Conservation (phyloP, 2,797 vertebrate species). For the Pogoniulus pusillus region DNA sequence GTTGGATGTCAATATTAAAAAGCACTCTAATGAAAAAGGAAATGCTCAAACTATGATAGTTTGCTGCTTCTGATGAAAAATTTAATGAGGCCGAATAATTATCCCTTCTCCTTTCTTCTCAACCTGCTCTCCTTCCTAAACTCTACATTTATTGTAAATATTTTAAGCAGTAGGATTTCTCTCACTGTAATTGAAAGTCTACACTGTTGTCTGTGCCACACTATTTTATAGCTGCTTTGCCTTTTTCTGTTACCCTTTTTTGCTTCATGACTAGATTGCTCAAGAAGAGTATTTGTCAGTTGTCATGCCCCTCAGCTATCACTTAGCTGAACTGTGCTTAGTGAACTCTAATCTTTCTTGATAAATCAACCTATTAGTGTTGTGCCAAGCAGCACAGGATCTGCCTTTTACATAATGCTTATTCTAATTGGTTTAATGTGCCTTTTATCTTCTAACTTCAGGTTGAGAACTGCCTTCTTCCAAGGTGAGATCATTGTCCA, state of each 20-base stretch:
- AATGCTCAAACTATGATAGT: constrained; percentile 42
- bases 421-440: background rate
- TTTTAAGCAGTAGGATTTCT: background rate
- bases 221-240: background rate
- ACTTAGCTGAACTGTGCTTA: background rate
- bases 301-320: constrained; percentile 14
- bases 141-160: background rate
- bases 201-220: accelerated
- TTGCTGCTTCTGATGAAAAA: constrained; percentile 57
- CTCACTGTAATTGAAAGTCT: background rate
- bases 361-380: constrained; percentile 11
- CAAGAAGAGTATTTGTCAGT: background rate
- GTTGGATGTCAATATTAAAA: constrained; percentile 66
- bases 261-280: background rate
- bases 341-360: constrained; percentile 10
- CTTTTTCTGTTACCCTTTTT: background rate
- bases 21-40: constrained; percentile 58
- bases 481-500: background rate
- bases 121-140: background rate
- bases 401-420: background rate
- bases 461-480: background rate
- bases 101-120: constrained; percentile 9
- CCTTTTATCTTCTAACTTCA: background rate
- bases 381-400: background rate
- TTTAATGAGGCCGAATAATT: constrained; percentile 65